Percentiles rank a stretch among this genome's conserved stretches.
These are phyloP conservation scores for Selene dorsalis DNA, from an alignment of 2,797 vertebrate species.

Conservation along the genomic window DNA sequence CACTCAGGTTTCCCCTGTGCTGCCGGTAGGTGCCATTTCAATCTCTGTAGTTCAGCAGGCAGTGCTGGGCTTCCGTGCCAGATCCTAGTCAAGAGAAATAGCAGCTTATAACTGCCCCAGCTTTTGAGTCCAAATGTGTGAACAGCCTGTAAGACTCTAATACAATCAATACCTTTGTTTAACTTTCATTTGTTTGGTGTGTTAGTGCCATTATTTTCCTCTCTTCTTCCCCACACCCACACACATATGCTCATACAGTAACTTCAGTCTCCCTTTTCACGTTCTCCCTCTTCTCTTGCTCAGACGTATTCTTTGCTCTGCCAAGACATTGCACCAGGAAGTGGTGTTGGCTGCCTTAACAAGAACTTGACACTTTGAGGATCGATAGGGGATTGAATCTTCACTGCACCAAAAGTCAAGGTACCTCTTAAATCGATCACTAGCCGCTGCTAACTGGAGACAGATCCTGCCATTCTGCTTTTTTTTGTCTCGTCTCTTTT, in stretches of 20 bases:
- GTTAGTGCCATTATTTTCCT: constrained; percentile 15
- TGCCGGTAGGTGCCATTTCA: constrained; percentile 6
- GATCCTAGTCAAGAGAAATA: constrained; percentile 11
- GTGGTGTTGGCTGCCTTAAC: constrained; percentile 62
- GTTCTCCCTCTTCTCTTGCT: not conserved
- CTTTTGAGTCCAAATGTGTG: not conserved
- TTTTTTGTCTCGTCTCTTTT: constrained; percentile 8
- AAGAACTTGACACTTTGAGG: constrained; percentile 65
- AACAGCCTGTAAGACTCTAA: not conserved
- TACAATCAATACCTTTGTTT: constrained; percentile 22
- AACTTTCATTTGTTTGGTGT: constrained; percentile 10
- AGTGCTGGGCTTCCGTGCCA: not conserved
- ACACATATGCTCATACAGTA: constrained; percentile 15
- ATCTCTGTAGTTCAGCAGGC: constrained; percentile 9
- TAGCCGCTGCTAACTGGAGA: constrained; percentile 62
- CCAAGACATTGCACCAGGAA: constrained; percentile 67
- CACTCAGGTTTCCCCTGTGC: not conserved
- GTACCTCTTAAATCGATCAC: constrained; percentile 68
- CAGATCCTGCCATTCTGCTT: constrained; percentile 47
- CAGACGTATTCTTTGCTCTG: constrained; percentile 33
- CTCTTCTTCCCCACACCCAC: not conserved
- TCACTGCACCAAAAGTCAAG: constrained; percentile 71
- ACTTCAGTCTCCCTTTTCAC: not conserved
- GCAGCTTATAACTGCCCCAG: not conserved
- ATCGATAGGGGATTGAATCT: constrained; percentile 77